Evolutionary conservation across 2,113 vertebrate species (phyloP).

Genomic region (Argyrosomus japonicus): DNA sequence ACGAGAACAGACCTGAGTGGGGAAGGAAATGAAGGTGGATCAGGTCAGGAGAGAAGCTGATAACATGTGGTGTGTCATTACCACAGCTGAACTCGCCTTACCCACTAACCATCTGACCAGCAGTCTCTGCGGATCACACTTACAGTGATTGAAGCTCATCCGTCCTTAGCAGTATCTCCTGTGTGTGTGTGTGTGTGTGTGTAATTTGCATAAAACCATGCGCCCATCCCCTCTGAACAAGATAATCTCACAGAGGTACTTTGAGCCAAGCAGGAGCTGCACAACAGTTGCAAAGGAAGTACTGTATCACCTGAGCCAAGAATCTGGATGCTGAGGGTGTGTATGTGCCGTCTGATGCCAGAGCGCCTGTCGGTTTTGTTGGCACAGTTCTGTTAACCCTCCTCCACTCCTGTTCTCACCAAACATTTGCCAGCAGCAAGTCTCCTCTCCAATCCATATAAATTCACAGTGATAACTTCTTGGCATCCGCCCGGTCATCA

Average conservation of each 20-base stretch:
- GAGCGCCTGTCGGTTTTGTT: background rate
- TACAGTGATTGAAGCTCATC: background rate
- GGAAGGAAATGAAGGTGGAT: too few relatives aligned
- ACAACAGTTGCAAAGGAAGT: conserved; percentile 49
- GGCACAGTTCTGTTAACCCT: conserved; percentile 4
- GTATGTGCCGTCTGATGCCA: conserved; percentile 7
- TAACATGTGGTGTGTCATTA: background rate
- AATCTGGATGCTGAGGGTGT: background rate
- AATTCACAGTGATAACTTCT: conserved; percentile 42
- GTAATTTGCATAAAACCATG: conserved; percentile 7
- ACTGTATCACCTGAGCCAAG: conserved; percentile 23
- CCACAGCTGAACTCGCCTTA: background rate
- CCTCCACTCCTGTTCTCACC: conserved; percentile 40
- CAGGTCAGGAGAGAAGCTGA: background rate
- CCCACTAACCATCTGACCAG: too few relatives aligned
- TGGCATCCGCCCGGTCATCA: conserved; percentile 23
- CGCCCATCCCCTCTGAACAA: background rate
- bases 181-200: conserved; percentile 11
- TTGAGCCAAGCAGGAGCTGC: conserved; percentile 22
- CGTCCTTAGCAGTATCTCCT: background rate
- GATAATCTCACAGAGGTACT: conserved; percentile 33
- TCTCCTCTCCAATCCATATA: conserved; percentile 41
- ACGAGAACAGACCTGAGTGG: too few relatives aligned
- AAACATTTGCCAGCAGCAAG: conserved; percentile 15
- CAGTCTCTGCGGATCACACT: background rate